A percentile compares a stretch with the other conserved stretches of the same genome.
Conservation (phyloP, 2,113 vertebrate species). For the Daphoenositta chrysoptera region DNA sequence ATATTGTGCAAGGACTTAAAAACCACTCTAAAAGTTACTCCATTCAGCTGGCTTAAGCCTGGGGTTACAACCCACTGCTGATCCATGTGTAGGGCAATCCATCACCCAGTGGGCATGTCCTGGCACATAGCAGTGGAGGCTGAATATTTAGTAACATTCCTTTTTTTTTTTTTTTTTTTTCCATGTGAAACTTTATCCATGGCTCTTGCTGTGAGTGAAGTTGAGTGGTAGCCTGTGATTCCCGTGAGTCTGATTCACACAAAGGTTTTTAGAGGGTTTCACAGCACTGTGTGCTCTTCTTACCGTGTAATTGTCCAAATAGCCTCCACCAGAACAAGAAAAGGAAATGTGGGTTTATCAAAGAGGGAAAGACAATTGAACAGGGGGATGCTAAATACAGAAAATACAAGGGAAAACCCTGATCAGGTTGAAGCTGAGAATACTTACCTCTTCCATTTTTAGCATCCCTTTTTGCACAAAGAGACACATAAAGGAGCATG, state of each 20-base stretch:
- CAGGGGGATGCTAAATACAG: background rate
- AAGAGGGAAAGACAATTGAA: background rate
- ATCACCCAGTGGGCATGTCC: background rate
- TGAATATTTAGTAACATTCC: background rate
- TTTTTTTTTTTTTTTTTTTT: background rate
- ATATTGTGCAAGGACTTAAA: background rate
- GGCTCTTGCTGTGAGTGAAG: background rate
- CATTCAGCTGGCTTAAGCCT: background rate
- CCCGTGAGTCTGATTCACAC: background rate
- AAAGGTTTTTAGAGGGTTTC: background rate
- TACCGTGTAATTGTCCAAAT: background rate
- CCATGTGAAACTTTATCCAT: background rate
- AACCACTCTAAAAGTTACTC: background rate
- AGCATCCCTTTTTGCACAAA: background rate
- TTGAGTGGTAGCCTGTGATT: background rate
- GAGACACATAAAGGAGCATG: accelerated
- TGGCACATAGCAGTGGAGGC: background rate
- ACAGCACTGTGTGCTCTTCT: background rate
- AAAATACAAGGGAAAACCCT: background rate
- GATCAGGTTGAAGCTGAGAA: background rate
- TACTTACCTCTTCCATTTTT: background rate
- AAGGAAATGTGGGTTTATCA: background rate
- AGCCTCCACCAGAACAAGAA: background rate
- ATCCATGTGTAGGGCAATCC: background rate
- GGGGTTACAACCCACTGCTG: background rate